Evolutionary conservation across 2,888 invertebrate genomes (phyloP), one percentile per base, ranked within the genome.

Genomic region (Deilephila elpenor): DNA sequence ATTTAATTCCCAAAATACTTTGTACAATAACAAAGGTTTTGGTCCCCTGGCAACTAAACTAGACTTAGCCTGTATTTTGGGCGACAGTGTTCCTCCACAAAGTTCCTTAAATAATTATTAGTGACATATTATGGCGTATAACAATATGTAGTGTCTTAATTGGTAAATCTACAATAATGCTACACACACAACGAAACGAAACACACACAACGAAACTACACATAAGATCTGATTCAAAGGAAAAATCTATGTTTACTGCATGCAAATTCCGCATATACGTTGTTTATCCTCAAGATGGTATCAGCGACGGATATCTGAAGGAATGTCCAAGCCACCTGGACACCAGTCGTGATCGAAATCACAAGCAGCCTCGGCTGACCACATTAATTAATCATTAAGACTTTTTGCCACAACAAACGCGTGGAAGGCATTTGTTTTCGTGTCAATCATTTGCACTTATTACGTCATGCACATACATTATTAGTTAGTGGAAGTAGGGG

Each of bases 281-380:
- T 67, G 67, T 67, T 67, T 51, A 51, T 67, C 64, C 64, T 64
- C 25, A 51, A 20, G 51, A 67, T 67, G 2, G 6, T 51, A 67
- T 67, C 51, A 44, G 1, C 44, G 67, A 67, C 51, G 25, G 14
- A 0, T 4, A 67, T 67, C 67, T 67, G 44, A 20, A 37, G n/a
- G 64, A 56, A 56, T 67, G 25, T 62, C 20, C 19, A 17, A 67
- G 25, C 67, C 67, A 67, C 67, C 67, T 67, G 67, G 67, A n/a
- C 25, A 17, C 14, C n/a, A 3, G 17, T 14, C 67, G 67, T 67
- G 67, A 67, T 20, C 25, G 17, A 51, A 44, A 44, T 67, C 51
- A 51, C 51, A 67, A 67, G 67, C 37, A 11, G 44, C 20, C 20
- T 6, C 56, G 19, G 19, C 6, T 14, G 6, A 51, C 44, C 17